phyloP scores from a whole-genome alignment of 2,113 vertebrate species.

The Phoenicopterus ruber region DNA sequence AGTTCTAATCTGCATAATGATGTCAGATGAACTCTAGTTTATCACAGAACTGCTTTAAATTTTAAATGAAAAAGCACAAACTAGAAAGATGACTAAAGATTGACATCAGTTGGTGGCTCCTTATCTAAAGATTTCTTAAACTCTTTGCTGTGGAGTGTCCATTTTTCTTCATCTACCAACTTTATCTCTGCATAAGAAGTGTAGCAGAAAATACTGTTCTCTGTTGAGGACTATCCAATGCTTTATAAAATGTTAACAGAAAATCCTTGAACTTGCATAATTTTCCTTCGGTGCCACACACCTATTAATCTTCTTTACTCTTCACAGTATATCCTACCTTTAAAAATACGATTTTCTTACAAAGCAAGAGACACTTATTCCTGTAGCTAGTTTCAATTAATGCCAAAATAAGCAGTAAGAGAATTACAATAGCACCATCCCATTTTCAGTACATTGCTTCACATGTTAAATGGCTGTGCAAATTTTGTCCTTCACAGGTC shows the following conservation, averaged over 20 bases:
- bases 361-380: neutral
- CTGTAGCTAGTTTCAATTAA: neutral
- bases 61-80: neutral
- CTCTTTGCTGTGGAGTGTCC: neutral
- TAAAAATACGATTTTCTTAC: neutral
- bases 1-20: neutral
- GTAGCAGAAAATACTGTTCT: neutral
- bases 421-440: neutral
- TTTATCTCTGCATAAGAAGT: neutral
- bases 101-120: neutral
- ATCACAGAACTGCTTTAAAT: constrained; percentile 9
- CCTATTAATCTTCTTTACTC: neutral
- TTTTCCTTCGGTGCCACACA: neutral
- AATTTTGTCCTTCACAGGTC: neutral
- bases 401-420: neutral
- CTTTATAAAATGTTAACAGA: neutral
- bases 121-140: neutral
- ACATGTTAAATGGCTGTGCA: neutral
- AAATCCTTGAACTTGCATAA: neutral
- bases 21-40: neutral
- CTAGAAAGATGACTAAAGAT: neutral
- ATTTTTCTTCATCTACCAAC: neutral
- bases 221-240: neutral
- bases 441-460: neutral
- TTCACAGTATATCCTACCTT: neutral